Evolutionary conservation across 2,888 invertebrate genomes (phyloP).

Genomic region (Baronia brevicornis): DNA sequence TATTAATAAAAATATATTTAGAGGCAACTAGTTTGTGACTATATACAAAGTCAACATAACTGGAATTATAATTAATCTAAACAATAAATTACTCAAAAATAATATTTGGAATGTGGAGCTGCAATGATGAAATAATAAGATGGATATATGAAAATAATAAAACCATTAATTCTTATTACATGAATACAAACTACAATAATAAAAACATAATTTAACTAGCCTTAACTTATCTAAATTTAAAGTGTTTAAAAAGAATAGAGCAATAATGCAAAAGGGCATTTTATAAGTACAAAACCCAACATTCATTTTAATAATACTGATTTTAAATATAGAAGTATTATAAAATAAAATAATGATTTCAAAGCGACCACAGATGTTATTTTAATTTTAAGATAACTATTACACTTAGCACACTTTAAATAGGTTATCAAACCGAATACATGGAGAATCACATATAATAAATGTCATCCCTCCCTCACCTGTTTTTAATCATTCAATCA

Average conservation of each 20-base stretch:
- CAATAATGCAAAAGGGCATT: constrained; percentile 11
- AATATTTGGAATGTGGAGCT: constrained; percentile 18
- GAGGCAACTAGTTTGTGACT: too few species aligned
- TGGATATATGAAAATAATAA: constrained; percentile 7
- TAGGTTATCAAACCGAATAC: too few species aligned
- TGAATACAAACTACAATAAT: constrained; percentile 8
- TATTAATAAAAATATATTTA: not conserved
- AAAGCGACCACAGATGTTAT: too few species aligned
- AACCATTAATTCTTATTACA: constrained; percentile 5
- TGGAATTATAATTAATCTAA: constrained; percentile 2
- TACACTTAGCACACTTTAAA: too few species aligned
- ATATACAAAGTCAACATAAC: constrained; percentile 2
- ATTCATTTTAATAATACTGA: constrained; percentile 30
- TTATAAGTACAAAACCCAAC: constrained; percentile 20
- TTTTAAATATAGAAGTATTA: constrained; percentile 20
- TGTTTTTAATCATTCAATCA: too few species aligned
- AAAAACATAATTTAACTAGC: too few species aligned
- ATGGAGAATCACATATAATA: too few species aligned
- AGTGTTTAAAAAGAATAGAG: constrained; percentile 4
- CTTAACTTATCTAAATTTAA: too few species aligned
- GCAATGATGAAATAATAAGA: constrained; percentile 12
- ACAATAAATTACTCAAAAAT: constrained; percentile 5
- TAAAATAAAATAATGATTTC: too few species aligned
- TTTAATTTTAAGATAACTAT: too few species aligned
- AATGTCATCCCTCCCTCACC: too few species aligned